Evolutionary conservation across 2,113 vertebrate species (phyloP).

Genomic region (Cyprinodon variegatus): DNA sequence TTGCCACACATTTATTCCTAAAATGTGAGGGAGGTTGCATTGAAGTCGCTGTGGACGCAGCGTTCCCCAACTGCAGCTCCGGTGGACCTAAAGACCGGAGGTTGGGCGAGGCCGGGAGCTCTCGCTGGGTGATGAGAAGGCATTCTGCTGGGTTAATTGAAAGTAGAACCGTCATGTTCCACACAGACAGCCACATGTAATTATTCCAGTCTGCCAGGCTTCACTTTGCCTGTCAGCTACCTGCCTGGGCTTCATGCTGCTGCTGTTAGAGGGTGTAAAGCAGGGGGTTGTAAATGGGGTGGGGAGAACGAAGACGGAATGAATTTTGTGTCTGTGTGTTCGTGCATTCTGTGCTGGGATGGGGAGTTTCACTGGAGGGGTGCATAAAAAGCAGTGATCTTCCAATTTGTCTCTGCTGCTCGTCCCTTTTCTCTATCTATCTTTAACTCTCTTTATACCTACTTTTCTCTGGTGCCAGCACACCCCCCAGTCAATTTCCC

Average conservation of each 20-base stretch:
- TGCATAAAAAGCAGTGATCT: slow-evolving; percentile 71
- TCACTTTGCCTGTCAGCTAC: slow-evolving; percentile 75
- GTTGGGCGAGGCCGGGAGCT: slow-evolving; percentile 35
- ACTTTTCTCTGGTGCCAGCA: slow-evolving; percentile 47
- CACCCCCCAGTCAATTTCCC: slow-evolving; percentile 62
- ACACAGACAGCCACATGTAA: slow-evolving; percentile 76
- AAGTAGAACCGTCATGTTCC: slow-evolving; percentile 75
- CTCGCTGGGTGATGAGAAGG: slow-evolving; percentile 64
- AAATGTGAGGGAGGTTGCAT: slow-evolving; percentile 30
- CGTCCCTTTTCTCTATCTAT: slow-evolving; percentile 29
- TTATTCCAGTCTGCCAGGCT: slow-evolving; percentile 79
- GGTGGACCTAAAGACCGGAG: slow-evolving; percentile 30
- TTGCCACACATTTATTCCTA: slow-evolving; percentile 44
- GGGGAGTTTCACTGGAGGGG: slow-evolving; percentile 68
- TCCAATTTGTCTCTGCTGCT: slow-evolving; percentile 67
- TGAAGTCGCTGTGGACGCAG: not conserved
- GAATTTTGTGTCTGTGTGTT: slow-evolving; percentile 22
- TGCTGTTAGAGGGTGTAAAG: slow-evolving; percentile 59
- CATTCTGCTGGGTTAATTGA: slow-evolving; percentile 75
- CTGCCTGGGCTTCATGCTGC: slow-evolving; percentile 68
- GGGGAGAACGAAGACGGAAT: slow-evolving; percentile 12
- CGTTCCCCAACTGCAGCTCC: not conserved
- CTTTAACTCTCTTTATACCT: slow-evolving; percentile 58
- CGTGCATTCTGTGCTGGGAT: slow-evolving; percentile 39
- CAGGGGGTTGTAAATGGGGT: slow-evolving; percentile 14